Conservation (phyloP, 2,797 vertebrate genomes). For the Anas bernieri region DNA sequence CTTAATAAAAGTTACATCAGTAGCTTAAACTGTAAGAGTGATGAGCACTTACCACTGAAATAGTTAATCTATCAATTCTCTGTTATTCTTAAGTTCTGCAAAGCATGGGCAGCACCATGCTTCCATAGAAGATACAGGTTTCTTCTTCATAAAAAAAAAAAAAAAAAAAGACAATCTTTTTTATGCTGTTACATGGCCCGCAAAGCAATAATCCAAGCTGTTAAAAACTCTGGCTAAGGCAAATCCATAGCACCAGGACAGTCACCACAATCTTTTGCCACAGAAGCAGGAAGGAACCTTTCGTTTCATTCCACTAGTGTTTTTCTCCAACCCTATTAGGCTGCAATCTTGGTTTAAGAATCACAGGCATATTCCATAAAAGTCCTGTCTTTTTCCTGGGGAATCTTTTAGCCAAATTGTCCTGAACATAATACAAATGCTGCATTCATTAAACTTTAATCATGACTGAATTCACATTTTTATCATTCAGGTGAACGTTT, state of each 20-base stretch:
- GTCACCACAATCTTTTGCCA: background rate
- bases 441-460: background rate
- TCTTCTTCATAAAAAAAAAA: background rate
- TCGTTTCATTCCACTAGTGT: background rate
- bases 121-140: background rate
- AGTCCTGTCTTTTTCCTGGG: background rate
- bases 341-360: background rate
- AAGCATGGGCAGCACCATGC: background rate
- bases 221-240: background rate
- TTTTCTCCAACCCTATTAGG: background rate
- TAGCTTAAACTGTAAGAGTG: background rate
- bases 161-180: background rate
- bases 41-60: background rate
- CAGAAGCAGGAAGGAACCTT: background rate
- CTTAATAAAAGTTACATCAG: background rate
- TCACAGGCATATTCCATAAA: fast-evolving
- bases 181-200: background rate
- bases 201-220: background rate
- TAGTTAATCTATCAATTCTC: background rate
- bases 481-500: background rate
- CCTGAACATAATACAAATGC: background rate
- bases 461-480: background rate
- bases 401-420: background rate
- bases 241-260: background rate
- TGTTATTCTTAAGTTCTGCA: background rate